Evolutionary conservation across 2,888 invertebrate genomes (phyloP), one percentile per base, ranked within the genome.

Genomic region (Aleiodes alternator): DNA sequence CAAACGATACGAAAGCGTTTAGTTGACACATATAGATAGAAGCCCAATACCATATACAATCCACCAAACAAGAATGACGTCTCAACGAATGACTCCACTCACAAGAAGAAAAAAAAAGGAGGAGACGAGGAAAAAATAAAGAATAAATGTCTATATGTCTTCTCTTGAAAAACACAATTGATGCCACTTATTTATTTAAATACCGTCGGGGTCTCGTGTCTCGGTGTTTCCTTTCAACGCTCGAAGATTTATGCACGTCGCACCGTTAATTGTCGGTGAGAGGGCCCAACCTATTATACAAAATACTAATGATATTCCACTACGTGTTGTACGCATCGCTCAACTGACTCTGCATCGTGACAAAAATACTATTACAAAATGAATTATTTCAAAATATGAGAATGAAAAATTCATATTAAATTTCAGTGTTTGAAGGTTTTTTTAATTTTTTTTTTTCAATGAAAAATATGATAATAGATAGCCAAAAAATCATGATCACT

Each of bases 161-260:
- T 69, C 55, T 66, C 76, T 43, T 43, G 43, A 76, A 76, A 71
- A 82, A 82, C 83, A 88, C 87, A 88, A 88, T 87, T 86, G 84
- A 84, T 84, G 86, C 87, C 85, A 88, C 87, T 81, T 88, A 89
- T 89, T 89, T 88, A 89, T 89, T 89, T 89, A 88, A 89, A 89
- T 87, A 87, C 85, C 57, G 48, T 71, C 53, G 83, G 81, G 85
- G 88, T 87, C 87, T 89, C 88, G 88, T 87, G 87, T 89, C 89
- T 88, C 88, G 89, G 31, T 59, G 75, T 75, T 80, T 87, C 86
- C 87, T 89, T 89, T 89, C 88, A 89, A 68, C 83, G 82, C 82
- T 43, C 82, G 34, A 87, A 87, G 88, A 89, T 89, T 88, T 88
- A 88, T 87, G 87, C 88, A 87, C 84, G 87, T 83, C 87, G 86